A percentile compares a stretch with the other conserved stretches of the same genome.
Conservation (phyloP, 2,888 invertebrate species). For the Caenorhabditis doughertyi region DNA sequence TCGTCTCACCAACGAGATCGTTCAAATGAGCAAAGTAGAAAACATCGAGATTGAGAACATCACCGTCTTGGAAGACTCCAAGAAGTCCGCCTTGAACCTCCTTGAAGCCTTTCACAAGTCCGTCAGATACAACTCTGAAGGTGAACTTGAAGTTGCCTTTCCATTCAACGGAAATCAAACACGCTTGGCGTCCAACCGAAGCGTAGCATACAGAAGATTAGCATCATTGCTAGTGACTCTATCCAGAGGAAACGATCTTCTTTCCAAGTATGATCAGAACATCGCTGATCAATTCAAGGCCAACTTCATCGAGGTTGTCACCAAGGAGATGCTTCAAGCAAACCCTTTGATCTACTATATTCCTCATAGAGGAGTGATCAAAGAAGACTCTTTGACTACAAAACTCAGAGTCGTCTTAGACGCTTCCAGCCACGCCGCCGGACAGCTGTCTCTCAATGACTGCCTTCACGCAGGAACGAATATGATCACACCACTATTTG, state of each 20-base stretch:
- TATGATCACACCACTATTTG: conserved; percentile 38
- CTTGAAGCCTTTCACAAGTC: background rate
- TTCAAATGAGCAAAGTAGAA: background rate
- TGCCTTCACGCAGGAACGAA: conserved; percentile 54
- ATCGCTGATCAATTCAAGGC: conserved; percentile 29
- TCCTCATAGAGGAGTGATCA: conserved; percentile 64
- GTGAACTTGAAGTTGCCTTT: conserved; percentile 5
- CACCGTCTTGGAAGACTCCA: background rate
- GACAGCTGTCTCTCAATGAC: conserved; percentile 62
- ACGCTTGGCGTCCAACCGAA: background rate
- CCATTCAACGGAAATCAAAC: conserved; percentile 23
- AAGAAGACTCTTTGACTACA: conserved; percentile 42
- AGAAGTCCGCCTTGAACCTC: background rate
- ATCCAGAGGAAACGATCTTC: background rate
- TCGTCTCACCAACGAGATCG: background rate
- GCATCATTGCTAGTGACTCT: background rate
- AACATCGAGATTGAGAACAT: background rate
- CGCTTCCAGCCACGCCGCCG: conserved; percentile 29
- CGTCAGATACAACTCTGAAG: background rate
- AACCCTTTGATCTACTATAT: conserved; percentile 23
- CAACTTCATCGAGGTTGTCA: conserved; percentile 39
- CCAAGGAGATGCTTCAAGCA: background rate
- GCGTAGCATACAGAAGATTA: background rate
- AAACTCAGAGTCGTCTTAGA: conserved; percentile 68
- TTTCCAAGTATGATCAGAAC: background rate